Base-by-base conservation (phyloP, 2,113 vertebrate species). In the Boulengeromyrus knoepffleri region DNA sequence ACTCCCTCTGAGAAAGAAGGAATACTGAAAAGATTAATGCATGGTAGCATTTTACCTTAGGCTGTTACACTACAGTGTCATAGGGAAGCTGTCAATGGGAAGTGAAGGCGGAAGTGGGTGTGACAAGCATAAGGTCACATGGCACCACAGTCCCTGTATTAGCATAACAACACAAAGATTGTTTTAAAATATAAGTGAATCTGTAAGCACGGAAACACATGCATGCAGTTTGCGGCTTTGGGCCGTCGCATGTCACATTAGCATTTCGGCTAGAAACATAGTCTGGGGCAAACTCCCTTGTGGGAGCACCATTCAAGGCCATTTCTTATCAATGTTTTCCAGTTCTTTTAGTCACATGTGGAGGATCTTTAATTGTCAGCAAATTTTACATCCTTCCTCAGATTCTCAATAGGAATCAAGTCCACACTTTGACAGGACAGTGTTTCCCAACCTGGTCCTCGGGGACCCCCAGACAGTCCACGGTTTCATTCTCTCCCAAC, bases 1-100 rank as follows among this genome's bases (percentile, higher is more conserved):
- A 93, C 56, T 92, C 91, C 90, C 86, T 91, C 93, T 93, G 90
- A 74, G 91, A 90, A 53, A 90, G 9, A 80, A 36, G 19, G 24
- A 70, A 89, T n/a, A 88, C 31, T 53, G 52, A 85, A 83, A 58
- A 89, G 45, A 24, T 49, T 27, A 88, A 42, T 27, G 47, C 6
- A 87, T 53, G n/a, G 12, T 46, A 80, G 17, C 1, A 89, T 89
- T 50, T 31, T 89, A 50, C 15, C 8, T 15, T 50, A 45, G 45
- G n/a, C 21, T 74, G n/a, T 42, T 50, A 70, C 27, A 74, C 15
- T 17, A 36, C 62, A 88, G 5, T 9, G 83, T 24, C 47, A 27
- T 85, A 49, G 39, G 13, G 36, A 42, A 80, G 15, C 36, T 77
- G 31, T 19, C 5, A 19, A 80, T 77, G 13, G 15, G 70, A 39